A percentile compares a stretch with the other conserved stretches of the same genome.
phyloP scores from a whole-genome alignment of 1,140 invertebrate genomes.

The Trichonephila clavata region DNA sequence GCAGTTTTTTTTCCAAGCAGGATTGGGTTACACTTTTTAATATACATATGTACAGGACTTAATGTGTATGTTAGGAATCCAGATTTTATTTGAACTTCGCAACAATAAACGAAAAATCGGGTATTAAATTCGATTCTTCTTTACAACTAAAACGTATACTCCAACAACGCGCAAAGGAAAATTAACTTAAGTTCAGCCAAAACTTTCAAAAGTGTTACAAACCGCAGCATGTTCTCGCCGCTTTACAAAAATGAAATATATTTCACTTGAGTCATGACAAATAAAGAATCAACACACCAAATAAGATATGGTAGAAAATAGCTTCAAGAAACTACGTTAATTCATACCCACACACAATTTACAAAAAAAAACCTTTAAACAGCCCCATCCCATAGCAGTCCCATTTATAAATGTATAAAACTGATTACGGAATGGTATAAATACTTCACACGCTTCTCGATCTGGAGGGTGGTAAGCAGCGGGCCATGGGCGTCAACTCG shows the following conservation, averaged over 20 bases:
- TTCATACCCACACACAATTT: not conserved
- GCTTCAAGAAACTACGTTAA: not conserved
- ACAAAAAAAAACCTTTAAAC: not conserved
- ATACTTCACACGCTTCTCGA: not conserved
- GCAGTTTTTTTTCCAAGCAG: too few relatives aligned
- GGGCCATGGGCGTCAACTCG: constrained; percentile 50
- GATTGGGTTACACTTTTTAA: too few relatives aligned
- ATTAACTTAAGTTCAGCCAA: too few relatives aligned
- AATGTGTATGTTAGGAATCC: too few relatives aligned
- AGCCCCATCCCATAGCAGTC: not conserved
- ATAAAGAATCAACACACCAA: not conserved
- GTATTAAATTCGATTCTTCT: too few relatives aligned
- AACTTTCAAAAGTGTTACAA: too few relatives aligned
- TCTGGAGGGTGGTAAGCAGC: constrained; percentile 39
- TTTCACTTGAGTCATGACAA: not conserved
- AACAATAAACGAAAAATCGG: too few relatives aligned
- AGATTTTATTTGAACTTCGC: too few relatives aligned
- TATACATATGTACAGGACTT: too few relatives aligned
- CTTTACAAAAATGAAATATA: not conserved
- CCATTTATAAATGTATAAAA: constrained; percentile 39
- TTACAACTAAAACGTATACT: too few relatives aligned
- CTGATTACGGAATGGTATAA: constrained; percentile 4
- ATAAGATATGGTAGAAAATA: not conserved
- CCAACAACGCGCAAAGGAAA: too few relatives aligned
- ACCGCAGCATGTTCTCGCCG: not conserved